These are phyloP conservation scores for Typhlomys cinereus DNA, from an alignment of 2,113 vertebrate species.

Conservation along the genomic window DNA sequence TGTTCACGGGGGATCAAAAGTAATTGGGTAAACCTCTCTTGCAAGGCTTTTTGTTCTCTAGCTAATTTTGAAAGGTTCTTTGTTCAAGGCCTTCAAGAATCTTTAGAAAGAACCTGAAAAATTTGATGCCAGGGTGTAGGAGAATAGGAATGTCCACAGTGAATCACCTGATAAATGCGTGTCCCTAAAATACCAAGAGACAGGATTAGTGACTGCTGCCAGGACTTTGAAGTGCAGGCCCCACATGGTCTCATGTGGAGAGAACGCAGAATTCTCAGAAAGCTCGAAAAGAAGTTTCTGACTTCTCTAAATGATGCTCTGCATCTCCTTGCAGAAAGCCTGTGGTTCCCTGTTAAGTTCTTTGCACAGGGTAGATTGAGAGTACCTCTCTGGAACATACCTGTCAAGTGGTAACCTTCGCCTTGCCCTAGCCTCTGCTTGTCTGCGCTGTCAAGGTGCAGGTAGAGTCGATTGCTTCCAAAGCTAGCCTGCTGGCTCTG, in stretches of 20 bases:
- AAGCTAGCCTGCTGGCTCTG: conserved; percentile 18
- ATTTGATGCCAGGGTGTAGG: not conserved
- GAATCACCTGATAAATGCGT: not conserved
- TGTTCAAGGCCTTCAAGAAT: not conserved
- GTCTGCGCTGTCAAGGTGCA: conserved; percentile 42
- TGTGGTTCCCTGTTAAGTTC: not conserved
- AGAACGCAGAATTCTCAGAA: conserved; percentile 43
- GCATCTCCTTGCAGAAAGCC: not conserved
- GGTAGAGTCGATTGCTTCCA: conserved; percentile 49
- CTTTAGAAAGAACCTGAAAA: conserved; percentile 17
- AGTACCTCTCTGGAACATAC: not conserved
- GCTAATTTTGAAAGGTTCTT: not conserved
- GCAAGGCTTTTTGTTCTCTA: not conserved
- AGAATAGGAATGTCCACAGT: not conserved
- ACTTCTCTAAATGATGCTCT: not conserved
- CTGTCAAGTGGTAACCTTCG: conserved; percentile 19
- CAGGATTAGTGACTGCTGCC: not conserved
- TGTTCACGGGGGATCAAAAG: not conserved
- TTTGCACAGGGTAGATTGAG: not conserved
- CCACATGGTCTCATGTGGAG: conserved; percentile 1
- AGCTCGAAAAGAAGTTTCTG: not conserved
- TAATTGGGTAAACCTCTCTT: not conserved
- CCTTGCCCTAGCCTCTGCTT: not conserved
- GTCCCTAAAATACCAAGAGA: not conserved
- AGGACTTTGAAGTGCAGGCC: conserved; percentile 20